phyloP scores from a whole-genome alignment of 2,113 vertebrate species.

The Ctenodactylus gundi region DNA sequence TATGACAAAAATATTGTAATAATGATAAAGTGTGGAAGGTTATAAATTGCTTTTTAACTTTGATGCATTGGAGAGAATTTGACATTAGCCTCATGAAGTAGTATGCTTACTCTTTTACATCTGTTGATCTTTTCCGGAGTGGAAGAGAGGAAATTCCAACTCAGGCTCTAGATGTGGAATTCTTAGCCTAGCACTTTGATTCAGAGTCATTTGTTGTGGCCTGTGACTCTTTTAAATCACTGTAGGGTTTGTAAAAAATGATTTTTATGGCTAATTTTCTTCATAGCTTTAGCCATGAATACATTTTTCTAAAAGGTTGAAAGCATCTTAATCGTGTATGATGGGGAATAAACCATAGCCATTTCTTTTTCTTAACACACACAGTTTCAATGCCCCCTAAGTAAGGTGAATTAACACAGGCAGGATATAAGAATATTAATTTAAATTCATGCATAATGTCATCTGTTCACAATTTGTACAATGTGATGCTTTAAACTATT shows the following conservation, averaged over 20 bases:
- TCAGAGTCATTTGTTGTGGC: not conserved
- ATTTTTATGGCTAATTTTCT: constrained; percentile 34
- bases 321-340: not conserved
- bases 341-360: not conserved
- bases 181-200: not conserved
- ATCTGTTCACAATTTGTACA: not conserved
- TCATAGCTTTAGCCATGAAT: not conserved
- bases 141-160: not conserved
- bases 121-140: not conserved
- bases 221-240: not conserved
- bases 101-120: not conserved
- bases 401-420: not conserved
- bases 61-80: not conserved
- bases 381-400: not conserved
- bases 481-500: not conserved
- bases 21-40: not conserved
- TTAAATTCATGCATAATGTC: not conserved
- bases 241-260: not conserved
- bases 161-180: not conserved
- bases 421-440: not conserved
- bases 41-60: constrained; percentile 14
- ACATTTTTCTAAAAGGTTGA: constrained; percentile 23
- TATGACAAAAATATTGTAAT: not conserved
- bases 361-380: not conserved
- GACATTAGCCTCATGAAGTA: not conserved